Evolutionary conservation across 2,113 vertebrate genomes (phyloP), one percentile per base, ranked within the genome.

Genomic region (Scatophagus argus): DNA sequence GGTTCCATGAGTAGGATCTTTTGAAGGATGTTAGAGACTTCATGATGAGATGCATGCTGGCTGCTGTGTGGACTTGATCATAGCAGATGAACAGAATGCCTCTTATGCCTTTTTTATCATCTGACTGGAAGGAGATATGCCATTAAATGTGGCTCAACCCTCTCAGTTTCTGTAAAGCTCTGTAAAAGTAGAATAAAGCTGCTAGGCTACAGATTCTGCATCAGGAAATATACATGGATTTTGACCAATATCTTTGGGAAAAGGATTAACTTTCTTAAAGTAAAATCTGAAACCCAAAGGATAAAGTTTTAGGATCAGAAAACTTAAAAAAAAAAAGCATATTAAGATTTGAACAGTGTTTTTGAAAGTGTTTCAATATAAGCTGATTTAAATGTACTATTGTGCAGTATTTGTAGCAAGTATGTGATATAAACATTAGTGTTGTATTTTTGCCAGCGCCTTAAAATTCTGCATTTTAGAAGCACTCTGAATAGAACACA

Each of bases 21-120:
- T 51, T 86, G 79, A 88, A 89, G 83, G 83, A 89, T 90, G 83
- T 82, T 80, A 85, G 81, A 85, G 91, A 90, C 52, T 88, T 16
- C 39, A n/a, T 77, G 74, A 90, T 91, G 85, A 85, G 67, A 74
- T 62, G 59, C 67, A 68, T 49, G 67, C 62, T 72, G 64, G 39
- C 79, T 68, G 70, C 61, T 58, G n/a, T 66, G 67, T 64, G 44
- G 85, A 77, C 58, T 70, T 60, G 66, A 90, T 92, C 85, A 83
- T 52, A 69, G 69, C 55, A 46, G 68, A 82, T 58, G 66, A 86
- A 63, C 79, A 67, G 76, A 76, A 76, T 43, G 32, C 36, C 51
- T 69, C 38, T 67, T 60, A 41, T 80, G 61, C 46, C 49, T 72
- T 83, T 84, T 84, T 77, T 51, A 82, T 79, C 67, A 68, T 79